A percentile compares a stretch with the other conserved stretches of the same genome.
Evolutionary conservation across 2,113 vertebrate genomes (phyloP).

Genomic region (Labrus mixtus): DNA sequence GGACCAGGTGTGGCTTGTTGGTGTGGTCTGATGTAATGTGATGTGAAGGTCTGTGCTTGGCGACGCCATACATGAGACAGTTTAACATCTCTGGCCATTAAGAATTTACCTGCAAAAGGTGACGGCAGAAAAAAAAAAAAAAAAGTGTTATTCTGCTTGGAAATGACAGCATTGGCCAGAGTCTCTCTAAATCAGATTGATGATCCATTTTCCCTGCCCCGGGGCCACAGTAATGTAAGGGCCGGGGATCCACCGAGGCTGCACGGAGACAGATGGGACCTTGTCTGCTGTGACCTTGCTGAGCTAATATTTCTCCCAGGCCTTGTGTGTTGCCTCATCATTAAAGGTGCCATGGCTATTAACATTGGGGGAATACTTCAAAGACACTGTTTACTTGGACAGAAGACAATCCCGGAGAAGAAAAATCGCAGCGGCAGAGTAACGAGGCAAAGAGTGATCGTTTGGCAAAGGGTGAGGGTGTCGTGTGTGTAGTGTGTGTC

Average conservation of each 20-base stretch:
- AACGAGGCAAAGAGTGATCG: conserved; percentile 54
- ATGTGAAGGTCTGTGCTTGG: conserved; percentile 55
- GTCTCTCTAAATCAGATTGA: conserved; percentile 80
- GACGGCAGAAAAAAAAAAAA: conserved; percentile 53
- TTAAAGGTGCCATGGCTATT: conserved; percentile 77
- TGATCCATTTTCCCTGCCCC: conserved; percentile 77
- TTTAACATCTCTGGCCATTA: conserved; percentile 63
- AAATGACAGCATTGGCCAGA: conserved; percentile 72
- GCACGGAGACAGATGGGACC: conserved; percentile 80
- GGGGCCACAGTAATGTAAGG: conserved; percentile 75
- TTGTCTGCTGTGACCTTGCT: conserved; percentile 81
- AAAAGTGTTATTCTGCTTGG: conserved; percentile 67
- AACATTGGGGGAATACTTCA: conserved; percentile 74
- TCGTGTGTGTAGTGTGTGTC: conserved; percentile 1
- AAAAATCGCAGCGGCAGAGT: conserved; percentile 46
- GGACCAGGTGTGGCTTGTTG: conserved; percentile 16
- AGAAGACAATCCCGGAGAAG: conserved; percentile 50
- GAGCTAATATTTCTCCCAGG: conserved; percentile 78
- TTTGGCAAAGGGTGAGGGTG: conserved; percentile 31
- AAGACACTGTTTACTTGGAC: conserved; percentile 73
- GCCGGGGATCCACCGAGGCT: conserved; percentile 73
- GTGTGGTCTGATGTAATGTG: conserved; percentile 64
- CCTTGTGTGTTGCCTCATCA: conserved; percentile 78
- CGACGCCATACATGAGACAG: conserved; percentile 47
- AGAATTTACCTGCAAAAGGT: conserved; percentile 69